Conservation (phyloP, 2,113 vertebrate species). For the Chaenogobius annularis region DNA sequence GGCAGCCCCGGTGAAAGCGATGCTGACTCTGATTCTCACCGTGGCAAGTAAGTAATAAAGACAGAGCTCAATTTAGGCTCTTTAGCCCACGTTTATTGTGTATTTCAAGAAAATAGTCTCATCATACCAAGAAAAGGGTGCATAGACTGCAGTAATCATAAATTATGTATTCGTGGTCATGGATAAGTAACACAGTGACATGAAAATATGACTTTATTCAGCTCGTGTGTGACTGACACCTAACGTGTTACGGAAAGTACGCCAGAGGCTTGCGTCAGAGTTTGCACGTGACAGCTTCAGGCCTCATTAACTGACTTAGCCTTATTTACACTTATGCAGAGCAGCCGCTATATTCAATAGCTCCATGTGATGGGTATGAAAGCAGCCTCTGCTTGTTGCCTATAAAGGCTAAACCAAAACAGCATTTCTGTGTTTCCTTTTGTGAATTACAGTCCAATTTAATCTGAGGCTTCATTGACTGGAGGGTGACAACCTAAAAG, state of each 20-base stretch:
- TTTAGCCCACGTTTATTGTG: background rate
- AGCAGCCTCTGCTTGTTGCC: background rate
- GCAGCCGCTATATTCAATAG: background rate
- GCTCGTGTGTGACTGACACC: constrained; percentile 8
- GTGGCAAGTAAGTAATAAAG: constrained; percentile 66
- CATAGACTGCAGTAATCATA: background rate
- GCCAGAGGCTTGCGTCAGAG: constrained; percentile 35
- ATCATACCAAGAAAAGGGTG: background rate
- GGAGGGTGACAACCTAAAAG: background rate
- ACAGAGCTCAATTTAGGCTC: background rate
- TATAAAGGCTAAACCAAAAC: background rate
- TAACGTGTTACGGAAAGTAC: constrained; percentile 21
- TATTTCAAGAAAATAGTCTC: background rate
- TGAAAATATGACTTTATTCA: background rate
- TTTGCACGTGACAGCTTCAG: constrained; percentile 60
- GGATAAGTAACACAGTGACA: background rate
- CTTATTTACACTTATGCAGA: background rate
- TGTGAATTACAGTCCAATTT: no score
- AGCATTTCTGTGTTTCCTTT: no score
- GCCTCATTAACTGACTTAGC: constrained; percentile 42
- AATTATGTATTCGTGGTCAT: background rate
- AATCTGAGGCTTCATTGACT: background rate
- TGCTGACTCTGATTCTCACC: constrained; percentile 64
- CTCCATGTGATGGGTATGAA: constrained; percentile 6
- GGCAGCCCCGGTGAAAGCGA: constrained; percentile 66